These are phyloP conservation scores for Stratiomys singularior DNA, from an alignment of 2,888 invertebrate genomes.

Conservation along the genomic window DNA sequence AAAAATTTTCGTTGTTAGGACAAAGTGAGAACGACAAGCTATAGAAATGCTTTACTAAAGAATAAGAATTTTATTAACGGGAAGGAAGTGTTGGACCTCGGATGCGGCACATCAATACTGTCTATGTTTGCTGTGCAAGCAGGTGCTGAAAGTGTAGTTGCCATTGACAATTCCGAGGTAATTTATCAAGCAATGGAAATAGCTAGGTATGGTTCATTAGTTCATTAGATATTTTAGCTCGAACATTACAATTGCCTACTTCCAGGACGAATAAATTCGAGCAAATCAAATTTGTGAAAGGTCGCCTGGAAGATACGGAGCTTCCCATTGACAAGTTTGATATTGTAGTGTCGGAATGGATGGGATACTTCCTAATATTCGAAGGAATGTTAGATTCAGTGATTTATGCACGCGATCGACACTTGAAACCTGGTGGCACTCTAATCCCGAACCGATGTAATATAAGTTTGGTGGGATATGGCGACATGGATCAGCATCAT, in stretches of 20 bases:
- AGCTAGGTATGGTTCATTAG: constrained; percentile 71
- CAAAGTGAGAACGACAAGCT: constrained; percentile 85
- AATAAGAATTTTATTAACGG: constrained; percentile 76
- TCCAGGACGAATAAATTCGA: constrained; percentile 65
- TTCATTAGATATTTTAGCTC: neutral
- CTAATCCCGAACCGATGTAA: constrained; percentile 87
- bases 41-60: constrained; percentile 82
- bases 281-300: constrained; percentile 82
- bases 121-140: constrained; percentile 98
- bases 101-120: constrained; percentile 97
- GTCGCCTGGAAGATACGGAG: constrained; percentile 84
- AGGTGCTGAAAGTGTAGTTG: constrained; percentile 89
- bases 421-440: constrained; percentile 78
- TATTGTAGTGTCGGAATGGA: constrained; percentile 97
- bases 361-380: constrained; percentile 96
- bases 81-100: constrained; percentile 92
- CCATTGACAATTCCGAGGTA: constrained; percentile 96
- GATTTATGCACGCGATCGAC: constrained; percentile 86
- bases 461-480: constrained; percentile 75
- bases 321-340: constrained; percentile 82
- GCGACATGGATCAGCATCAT: constrained; percentile 78
- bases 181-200: constrained; percentile 97
- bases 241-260: neutral
- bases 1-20: constrained; percentile 70
- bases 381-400: constrained; percentile 98